Base-by-base conservation (phyloP, 2,113 vertebrate species). In the Egretta garzetta region DNA sequence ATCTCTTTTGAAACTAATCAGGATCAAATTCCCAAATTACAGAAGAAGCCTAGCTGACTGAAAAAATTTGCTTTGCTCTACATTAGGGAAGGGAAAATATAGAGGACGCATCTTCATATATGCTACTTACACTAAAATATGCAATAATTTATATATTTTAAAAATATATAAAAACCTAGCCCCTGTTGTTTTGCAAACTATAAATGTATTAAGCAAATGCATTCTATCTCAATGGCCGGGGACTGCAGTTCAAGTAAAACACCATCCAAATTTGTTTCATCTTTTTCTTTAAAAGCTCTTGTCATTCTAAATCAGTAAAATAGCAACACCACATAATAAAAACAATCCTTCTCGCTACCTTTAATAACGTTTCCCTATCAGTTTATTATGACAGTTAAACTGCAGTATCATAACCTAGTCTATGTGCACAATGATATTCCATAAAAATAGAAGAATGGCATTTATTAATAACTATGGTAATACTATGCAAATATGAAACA, bases 381-480 rank as follows among this genome's bases (percentile, higher is more conserved):
- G 12, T 86, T 52, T 55, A 55, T 72, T 53, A 30, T 32, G 58
- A 49, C 53, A 60, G 58, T 32, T 56, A n/a, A 86, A 64, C 23
- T 73, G 53, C 53, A 73, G 39, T 32, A 53, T 72, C 58, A 60
- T 8, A 35, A 47, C 35, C 24, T 10, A 47, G 32, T 75, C 82
- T 67, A 58, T 67, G 56, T 59, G 58, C 66, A 75, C 32, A 71
- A 22, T n/a, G 67, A 52, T 45, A 68, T 76, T 92, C 80, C 88
- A 70, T 80, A 76, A 50, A 84, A 90, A 77, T 43, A 50, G n/a
- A 80, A 74, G 47, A 8, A 35, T 10, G n/a, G 41, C n/a, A 63
- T 49, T 43, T 64, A 77, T 93, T 80, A 96, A 95, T 83, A 90
- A 64, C 80, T 53, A 83, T 73, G 79, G 33, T 71, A 95, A 95